phyloP scores from a whole-genome alignment of 2,797 vertebrate species.

The Falco columbarius region DNA sequence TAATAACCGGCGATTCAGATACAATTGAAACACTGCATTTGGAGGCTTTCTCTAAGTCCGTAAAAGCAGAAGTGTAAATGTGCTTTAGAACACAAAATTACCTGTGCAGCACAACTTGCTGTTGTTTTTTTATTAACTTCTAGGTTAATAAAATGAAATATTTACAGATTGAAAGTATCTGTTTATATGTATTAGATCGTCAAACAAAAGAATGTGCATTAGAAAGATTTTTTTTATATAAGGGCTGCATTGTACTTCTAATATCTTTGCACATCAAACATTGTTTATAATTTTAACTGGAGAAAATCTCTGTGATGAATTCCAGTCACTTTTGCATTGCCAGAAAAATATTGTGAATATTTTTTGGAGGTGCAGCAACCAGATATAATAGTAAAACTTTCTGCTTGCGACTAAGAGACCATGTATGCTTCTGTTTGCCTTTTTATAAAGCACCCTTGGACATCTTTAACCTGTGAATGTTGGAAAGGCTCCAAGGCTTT shows the following conservation, averaged over 20 bases:
- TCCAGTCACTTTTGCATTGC: background rate
- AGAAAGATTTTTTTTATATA: background rate
- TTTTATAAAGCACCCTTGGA: background rate
- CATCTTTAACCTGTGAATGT: background rate
- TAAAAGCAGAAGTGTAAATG: background rate
- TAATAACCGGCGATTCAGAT: slow-evolving; percentile 11
- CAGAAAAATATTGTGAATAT: background rate
- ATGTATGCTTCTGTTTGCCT: background rate
- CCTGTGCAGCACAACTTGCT: background rate
- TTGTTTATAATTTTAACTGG: background rate
- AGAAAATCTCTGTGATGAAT: background rate
- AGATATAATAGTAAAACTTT: background rate
- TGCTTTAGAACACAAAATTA: background rate
- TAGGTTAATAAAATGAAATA: background rate
- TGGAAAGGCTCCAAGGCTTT: background rate
- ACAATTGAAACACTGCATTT: background rate
- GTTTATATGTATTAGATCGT: background rate
- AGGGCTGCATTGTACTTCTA: background rate
- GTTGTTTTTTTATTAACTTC: background rate
- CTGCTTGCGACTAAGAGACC: background rate
- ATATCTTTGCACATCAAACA: background rate
- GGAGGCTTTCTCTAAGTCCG: background rate
- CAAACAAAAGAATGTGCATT: background rate
- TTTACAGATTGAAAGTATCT: background rate
- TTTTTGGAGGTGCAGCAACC: background rate